Conservation (phyloP, 1,140 invertebrate species). For the Colletes gigas region DNA sequence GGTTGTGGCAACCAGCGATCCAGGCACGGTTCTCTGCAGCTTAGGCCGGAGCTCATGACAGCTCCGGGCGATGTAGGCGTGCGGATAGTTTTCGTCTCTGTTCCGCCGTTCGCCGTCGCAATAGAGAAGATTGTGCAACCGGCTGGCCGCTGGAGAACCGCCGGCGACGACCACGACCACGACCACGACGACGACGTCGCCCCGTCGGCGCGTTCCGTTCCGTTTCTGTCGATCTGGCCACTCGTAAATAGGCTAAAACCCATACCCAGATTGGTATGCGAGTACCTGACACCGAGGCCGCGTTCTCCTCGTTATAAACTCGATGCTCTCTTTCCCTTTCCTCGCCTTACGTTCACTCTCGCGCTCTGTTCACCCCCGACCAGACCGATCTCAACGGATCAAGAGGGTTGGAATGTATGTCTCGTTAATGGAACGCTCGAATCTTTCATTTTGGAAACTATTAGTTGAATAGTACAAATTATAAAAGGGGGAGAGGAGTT, state of each 20-base stretch:
- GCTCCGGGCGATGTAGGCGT: slow-evolving; percentile 64
- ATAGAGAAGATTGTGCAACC: slow-evolving; percentile 52
- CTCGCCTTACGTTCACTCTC: slow-evolving; percentile 1
- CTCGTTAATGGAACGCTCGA: no score
- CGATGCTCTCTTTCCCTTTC: slow-evolving; percentile 39
- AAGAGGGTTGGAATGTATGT: no score
- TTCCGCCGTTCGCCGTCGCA: slow-evolving; percentile 14
- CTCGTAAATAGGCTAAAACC: slow-evolving; percentile 56
- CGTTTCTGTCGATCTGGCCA: slow-evolving; percentile 42
- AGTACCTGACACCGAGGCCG: slow-evolving; percentile 52
- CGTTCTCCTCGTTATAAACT: slow-evolving; percentile 10
- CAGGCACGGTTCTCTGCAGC: slow-evolving; percentile 23
- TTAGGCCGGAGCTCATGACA: slow-evolving; percentile 37
- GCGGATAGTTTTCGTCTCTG: slow-evolving; percentile 35
- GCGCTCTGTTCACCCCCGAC: background rate
- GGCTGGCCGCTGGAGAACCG: slow-evolving; percentile 3
- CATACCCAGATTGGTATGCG: slow-evolving; percentile 43
- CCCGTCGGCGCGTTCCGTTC: slow-evolving; percentile 24
- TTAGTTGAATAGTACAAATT: no score
- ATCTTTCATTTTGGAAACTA: no score
- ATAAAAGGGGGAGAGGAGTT: no score
- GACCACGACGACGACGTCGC: slow-evolving; percentile 14
- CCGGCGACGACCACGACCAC: background rate
- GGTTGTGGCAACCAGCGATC: slow-evolving; percentile 50
- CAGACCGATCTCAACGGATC: no score